These are phyloP conservation scores for Squalus acanthias DNA, from an alignment of 2,797 vertebrate genomes.

Conservation along the genomic window DNA sequence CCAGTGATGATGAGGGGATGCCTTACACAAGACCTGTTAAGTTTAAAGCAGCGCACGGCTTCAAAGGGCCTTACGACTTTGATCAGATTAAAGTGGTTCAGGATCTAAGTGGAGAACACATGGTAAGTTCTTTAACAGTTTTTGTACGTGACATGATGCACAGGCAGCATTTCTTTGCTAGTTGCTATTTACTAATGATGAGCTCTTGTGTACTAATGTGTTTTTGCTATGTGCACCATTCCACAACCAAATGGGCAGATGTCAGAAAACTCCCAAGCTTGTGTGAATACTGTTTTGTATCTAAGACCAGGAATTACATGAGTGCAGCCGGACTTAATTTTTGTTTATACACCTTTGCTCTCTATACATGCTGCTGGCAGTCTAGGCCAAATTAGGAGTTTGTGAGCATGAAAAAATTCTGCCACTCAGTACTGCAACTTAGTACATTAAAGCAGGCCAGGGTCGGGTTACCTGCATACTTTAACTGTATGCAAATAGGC, in stretches of 20 bases:
- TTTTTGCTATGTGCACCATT: not conserved
- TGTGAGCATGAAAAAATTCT: not conserved
- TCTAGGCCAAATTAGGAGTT: not conserved
- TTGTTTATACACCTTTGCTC: not conserved
- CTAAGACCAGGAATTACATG: not conserved
- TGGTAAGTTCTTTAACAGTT: slow-evolving; percentile 60
- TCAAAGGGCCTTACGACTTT: slow-evolving; percentile 98
- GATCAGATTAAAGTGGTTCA: slow-evolving; percentile 95
- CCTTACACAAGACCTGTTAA: slow-evolving; percentile 93
- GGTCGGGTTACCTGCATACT: not conserved
- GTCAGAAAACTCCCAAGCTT: not conserved
- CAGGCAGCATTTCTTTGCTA: not conserved
- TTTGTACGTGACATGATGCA: not conserved
- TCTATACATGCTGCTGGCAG: not conserved
- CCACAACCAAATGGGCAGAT: not conserved
- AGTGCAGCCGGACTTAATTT: not conserved
- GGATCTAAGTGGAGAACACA: slow-evolving; percentile 95
- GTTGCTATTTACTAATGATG: not conserved
- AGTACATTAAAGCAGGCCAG: not conserved
- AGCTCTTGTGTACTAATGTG: not conserved
- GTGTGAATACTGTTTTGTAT: not conserved
- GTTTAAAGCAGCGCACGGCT: slow-evolving; percentile 95
- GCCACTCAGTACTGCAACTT: not conserved
- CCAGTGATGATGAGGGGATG: slow-evolving; percentile 97
- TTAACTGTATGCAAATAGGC: not conserved